Evolutionary conservation across 2,888 invertebrate species (phyloP).

Genomic region (Philereme vetulata): DNA sequence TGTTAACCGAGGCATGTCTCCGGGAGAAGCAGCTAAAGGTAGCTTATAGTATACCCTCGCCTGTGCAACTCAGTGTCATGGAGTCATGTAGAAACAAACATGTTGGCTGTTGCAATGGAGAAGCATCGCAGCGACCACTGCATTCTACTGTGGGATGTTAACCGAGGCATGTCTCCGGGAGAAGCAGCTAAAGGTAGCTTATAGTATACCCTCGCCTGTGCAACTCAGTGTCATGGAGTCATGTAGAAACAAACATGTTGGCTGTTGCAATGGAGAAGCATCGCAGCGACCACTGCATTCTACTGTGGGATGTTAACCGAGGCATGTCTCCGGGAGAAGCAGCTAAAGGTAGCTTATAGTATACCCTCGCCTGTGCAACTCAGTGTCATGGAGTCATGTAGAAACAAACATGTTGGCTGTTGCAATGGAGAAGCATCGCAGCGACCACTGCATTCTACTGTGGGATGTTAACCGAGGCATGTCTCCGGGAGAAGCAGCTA

Average conservation of each 20-base stretch:
- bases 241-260: conserved; percentile 90
- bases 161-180: conserved; percentile 66
- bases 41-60: conserved; percentile 85
- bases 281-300: conserved; percentile 93
- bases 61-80: conserved; percentile 94
- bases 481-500: conserved; percentile 48
- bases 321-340: conserved; percentile 61
- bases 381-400: conserved; percentile 93
- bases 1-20: conserved; percentile 79
- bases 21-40: conserved; percentile 48
- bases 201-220: conserved; percentile 91
- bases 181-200: conserved; percentile 41
- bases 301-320: conserved; percentile 93
- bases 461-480: conserved; percentile 91
- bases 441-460: conserved; percentile 93
- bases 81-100: conserved; percentile 92
- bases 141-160: conserved; percentile 94
- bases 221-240: conserved; percentile 95
- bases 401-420: conserved; percentile 93
- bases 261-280: conserved; percentile 95
- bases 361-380: conserved; percentile 93
- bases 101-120: conserved; percentile 94
- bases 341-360: conserved; percentile 16
- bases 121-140: conserved; percentile 95
- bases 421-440: conserved; percentile 94